Evolutionary conservation across 2,113 vertebrate species (phyloP).

Genomic region (Phalacrocorax aristotelis): DNA sequence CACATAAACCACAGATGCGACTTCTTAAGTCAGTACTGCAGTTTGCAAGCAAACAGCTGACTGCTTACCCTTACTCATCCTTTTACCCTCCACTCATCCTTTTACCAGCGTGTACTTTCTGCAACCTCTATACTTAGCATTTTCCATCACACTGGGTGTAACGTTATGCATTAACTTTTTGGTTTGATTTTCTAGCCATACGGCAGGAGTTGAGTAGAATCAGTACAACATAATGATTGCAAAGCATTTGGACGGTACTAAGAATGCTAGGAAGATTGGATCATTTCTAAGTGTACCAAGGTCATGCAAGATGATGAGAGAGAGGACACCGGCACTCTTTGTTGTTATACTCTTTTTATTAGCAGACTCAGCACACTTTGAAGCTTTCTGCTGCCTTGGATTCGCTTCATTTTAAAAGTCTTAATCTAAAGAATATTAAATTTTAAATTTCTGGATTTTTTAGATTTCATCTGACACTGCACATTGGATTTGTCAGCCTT

Average conservation of each 20-base stretch:
- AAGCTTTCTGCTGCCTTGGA: slow-evolving; percentile 86
- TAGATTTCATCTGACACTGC: slow-evolving; percentile 87
- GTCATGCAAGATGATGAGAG: slow-evolving; percentile 63
- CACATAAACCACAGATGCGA: background rate
- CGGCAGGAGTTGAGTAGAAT: slow-evolving; percentile 96
- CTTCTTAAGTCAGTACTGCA: slow-evolving; percentile 17
- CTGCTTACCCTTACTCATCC: slow-evolving; percentile 59
- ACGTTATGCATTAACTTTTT: slow-evolving; percentile 1
- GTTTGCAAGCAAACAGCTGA: slow-evolving; percentile 56
- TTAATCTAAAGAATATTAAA: slow-evolving; percentile 77
- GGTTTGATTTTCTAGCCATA: slow-evolving; percentile 83
- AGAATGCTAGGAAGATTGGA: slow-evolving; percentile 67
- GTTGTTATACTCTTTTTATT: slow-evolving; percentile 85
- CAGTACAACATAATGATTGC: slow-evolving; percentile 88
- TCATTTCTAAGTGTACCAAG: slow-evolving; percentile 69
- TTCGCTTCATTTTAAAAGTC: slow-evolving; percentile 78
- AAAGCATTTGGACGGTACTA: slow-evolving; percentile 46
- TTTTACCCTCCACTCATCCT: slow-evolving; percentile 44
- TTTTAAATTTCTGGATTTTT: slow-evolving; percentile 89
- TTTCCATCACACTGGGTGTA: background rate
- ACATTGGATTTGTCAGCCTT: slow-evolving; percentile 87
- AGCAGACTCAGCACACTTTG: slow-evolving; percentile 88
- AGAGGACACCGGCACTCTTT: slow-evolving; percentile 74
- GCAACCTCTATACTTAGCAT: background rate
- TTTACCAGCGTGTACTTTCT: slow-evolving; percentile 8